Conservation (phyloP, 2,888 invertebrate genomes). For the Coenonympha arcania region DNA sequence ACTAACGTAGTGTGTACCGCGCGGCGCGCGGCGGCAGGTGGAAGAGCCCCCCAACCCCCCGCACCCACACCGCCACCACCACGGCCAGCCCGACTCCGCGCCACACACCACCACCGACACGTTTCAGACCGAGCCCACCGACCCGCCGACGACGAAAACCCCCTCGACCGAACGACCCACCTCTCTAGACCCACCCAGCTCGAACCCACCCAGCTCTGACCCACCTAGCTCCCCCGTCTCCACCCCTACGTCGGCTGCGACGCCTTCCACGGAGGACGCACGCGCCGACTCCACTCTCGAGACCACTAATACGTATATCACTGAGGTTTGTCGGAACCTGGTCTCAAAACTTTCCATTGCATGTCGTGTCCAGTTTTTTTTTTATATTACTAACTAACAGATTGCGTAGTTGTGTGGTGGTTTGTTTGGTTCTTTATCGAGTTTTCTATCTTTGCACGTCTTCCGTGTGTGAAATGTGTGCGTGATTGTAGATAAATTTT, state of each 20-base stretch:
- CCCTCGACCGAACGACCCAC: constrained; percentile 23
- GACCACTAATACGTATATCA: constrained; percentile 62
- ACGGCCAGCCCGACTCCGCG: constrained; percentile 51
- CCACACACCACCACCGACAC: constrained; percentile 64
- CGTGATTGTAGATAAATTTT: constrained; percentile 7
- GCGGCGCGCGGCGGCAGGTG: constrained; percentile 60
- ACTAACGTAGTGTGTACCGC: constrained; percentile 66
- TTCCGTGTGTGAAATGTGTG: constrained; percentile 7
- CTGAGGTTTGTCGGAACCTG: constrained; percentile 70
- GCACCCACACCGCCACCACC: constrained; percentile 67
- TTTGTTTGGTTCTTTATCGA: constrained; percentile 19
- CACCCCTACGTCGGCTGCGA: constrained; percentile 31
- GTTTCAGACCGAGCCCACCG: constrained; percentile 63
- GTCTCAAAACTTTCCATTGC: constrained; percentile 34
- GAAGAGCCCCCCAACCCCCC: constrained; percentile 37
- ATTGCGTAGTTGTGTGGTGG: constrained; percentile 22
- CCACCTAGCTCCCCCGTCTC: constrained; percentile 24
- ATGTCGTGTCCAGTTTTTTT: constrained; percentile 28
- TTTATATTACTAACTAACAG: constrained; percentile 8
- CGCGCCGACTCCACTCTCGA: constrained; percentile 45
- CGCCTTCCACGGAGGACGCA: constrained; percentile 42
- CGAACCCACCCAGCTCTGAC: constrained; percentile 21
- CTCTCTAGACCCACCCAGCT: constrained; percentile 28
- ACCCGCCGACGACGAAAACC: constrained; percentile 37
- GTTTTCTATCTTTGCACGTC: constrained; percentile 16